phyloP scores from a whole-genome alignment of 2,797 vertebrate species.

The Bradypus variegatus region DNA sequence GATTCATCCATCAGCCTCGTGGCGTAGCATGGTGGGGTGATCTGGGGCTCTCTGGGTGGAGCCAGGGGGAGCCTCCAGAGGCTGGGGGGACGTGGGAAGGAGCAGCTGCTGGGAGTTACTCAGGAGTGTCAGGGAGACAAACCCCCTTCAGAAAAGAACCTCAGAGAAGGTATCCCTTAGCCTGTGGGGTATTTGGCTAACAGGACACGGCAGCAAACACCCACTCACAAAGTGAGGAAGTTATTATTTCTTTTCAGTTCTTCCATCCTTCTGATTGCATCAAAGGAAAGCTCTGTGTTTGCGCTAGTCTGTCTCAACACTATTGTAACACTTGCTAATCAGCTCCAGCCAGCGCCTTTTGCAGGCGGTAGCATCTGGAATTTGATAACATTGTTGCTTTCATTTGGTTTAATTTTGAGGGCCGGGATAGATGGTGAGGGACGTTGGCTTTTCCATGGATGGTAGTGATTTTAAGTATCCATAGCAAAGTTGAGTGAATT shows the following conservation, averaged over 20 bases:
- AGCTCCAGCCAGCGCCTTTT: background rate
- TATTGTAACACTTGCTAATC: background rate
- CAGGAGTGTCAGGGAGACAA: background rate
- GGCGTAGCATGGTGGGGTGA: background rate
- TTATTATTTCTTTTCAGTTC: background rate
- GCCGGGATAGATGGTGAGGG: constrained; percentile 5
- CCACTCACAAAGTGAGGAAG: background rate
- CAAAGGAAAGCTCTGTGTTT: background rate
- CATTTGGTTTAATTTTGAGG: background rate
- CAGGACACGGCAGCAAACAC: background rate
- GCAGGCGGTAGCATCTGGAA: background rate
- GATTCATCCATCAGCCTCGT: background rate
- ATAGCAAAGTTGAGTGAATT: background rate
- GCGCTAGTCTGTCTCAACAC: background rate
- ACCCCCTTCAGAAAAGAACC: background rate
- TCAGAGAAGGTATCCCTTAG: background rate
- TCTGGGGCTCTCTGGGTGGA: background rate
- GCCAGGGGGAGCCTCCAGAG: background rate
- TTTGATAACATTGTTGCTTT: background rate
- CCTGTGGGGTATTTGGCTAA: background rate
- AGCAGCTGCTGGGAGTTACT: background rate
- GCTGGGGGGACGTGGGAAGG: background rate
- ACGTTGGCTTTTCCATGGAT: background rate
- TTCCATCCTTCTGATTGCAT: background rate
- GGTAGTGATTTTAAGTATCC: background rate